Conservation (phyloP, 1,140 invertebrate genomes). For the Ceratosolen fusciceps region DNA sequence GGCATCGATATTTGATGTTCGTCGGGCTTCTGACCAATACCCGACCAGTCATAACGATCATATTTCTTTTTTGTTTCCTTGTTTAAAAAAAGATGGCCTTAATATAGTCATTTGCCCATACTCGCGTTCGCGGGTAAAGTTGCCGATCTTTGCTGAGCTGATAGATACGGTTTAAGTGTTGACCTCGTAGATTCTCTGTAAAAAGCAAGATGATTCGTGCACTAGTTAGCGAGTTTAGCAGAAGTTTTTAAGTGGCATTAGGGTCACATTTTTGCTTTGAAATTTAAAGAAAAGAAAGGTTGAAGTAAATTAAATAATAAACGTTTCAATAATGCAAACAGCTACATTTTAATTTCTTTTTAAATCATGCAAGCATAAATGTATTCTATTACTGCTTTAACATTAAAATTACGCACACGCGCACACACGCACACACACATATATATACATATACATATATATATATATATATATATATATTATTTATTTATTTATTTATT, state of each 20-base stretch:
- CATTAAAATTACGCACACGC: no score
- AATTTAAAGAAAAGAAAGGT: background rate
- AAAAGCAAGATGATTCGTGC: constrained; percentile 42
- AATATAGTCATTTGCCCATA: constrained; percentile 69
- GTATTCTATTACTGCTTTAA: background rate
- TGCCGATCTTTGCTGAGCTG: constrained; percentile 79
- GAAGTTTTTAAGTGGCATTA: background rate
- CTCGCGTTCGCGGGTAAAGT: constrained; percentile 79
- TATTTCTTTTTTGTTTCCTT: constrained; percentile 32
- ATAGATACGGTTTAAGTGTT: constrained; percentile 79
- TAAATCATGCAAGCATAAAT: background rate
- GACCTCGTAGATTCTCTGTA: constrained; percentile 82
- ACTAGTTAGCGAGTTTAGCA: constrained; percentile 23
- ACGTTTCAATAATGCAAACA: background rate
- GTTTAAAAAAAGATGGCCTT: constrained; percentile 30
- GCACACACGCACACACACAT: no score
- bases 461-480: no score
- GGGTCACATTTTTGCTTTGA: background rate
- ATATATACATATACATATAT: no score
- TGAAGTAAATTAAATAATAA: background rate
- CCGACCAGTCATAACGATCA: constrained; percentile 36
- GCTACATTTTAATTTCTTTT: background rate
- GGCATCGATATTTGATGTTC: constrained; percentile 22
- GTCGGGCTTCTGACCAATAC: background rate
- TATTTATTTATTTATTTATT: no score